These are phyloP conservation scores for Morelia viridis DNA, from an alignment of 2,797 vertebrate species.

Conservation along the genomic window DNA sequence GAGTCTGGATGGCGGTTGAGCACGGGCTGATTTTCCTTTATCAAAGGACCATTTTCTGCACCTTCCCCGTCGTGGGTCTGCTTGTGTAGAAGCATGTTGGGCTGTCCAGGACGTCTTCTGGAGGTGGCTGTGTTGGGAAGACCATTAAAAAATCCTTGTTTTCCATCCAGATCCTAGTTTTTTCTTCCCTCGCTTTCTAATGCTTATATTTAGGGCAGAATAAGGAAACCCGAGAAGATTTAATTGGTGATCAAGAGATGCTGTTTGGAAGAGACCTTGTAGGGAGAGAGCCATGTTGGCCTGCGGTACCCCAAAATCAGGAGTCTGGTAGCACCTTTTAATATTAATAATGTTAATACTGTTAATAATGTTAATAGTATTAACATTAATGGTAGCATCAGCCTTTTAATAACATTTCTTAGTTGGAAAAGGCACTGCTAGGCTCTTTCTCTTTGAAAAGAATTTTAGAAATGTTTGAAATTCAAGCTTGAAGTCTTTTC, in stretches of 20 bases:
- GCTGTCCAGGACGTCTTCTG: too few relatives aligned
- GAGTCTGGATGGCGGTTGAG: background rate
- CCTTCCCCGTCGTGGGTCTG: background rate
- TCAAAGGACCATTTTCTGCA: background rate
- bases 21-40: background rate
- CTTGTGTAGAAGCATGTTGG: background rate
- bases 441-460: background rate
- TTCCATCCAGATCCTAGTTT: background rate
- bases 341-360: too few relatives aligned
- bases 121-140: background rate
- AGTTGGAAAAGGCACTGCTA: background rate
- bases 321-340: background rate
- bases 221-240: too few relatives aligned
- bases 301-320: background rate
- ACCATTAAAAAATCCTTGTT: too few relatives aligned
- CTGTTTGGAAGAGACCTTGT: background rate
- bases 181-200: background rate
- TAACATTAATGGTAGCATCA: too few relatives aligned
- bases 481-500: background rate
- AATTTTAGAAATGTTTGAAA: background rate
- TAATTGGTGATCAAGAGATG: background rate
- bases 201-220: background rate
- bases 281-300: background rate
- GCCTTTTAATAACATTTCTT: background rate
- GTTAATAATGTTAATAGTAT: too few relatives aligned